phyloP scores from a whole-genome alignment of 2,888 invertebrate genomes.

The Cerastis rubricosa region DNA sequence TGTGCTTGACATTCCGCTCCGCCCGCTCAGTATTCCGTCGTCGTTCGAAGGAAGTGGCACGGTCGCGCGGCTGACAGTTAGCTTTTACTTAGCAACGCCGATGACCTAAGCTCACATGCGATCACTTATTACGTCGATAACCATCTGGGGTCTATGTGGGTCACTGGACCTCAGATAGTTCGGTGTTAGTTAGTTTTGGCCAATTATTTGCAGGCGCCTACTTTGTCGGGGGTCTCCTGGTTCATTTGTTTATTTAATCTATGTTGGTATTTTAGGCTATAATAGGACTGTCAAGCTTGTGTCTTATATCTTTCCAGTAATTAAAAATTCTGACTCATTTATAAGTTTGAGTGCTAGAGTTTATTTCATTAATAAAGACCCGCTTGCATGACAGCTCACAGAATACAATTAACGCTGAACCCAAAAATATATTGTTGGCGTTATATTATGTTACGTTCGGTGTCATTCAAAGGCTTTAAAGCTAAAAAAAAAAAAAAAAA shows the following conservation, averaged over 20 bases:
- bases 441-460: not conserved
- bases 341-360: not conserved
- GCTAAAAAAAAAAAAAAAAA: not conserved
- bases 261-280: not conserved
- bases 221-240: not conserved
- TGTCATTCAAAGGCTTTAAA: not conserved
- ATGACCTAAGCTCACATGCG: conserved; percentile 72
- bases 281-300: not conserved
- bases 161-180: conserved; percentile 52
- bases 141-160: conserved; percentile 50
- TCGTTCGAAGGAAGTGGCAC: conserved; percentile 73
- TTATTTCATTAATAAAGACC: not conserved
- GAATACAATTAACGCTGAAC: not conserved
- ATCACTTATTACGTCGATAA: conserved; percentile 54
- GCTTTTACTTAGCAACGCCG: conserved; percentile 74
- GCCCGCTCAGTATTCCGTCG: conserved; percentile 71
- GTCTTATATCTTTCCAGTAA: not conserved
- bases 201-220: conserved; percentile 50
- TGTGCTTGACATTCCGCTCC: conserved; percentile 59
- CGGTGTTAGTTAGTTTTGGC: conserved; percentile 26
- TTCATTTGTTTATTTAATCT: conserved; percentile 15
- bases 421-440: not conserved
- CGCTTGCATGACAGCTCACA: not conserved
- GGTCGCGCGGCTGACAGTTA: conserved; percentile 75
- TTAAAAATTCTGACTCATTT: not conserved